A percentile compares a stretch with the other conserved stretches of the same genome.
These are phyloP conservation scores for Ditylenchus dipsaci DNA, from an alignment of 1,140 invertebrate genomes.

Conservation along the genomic window DNA sequence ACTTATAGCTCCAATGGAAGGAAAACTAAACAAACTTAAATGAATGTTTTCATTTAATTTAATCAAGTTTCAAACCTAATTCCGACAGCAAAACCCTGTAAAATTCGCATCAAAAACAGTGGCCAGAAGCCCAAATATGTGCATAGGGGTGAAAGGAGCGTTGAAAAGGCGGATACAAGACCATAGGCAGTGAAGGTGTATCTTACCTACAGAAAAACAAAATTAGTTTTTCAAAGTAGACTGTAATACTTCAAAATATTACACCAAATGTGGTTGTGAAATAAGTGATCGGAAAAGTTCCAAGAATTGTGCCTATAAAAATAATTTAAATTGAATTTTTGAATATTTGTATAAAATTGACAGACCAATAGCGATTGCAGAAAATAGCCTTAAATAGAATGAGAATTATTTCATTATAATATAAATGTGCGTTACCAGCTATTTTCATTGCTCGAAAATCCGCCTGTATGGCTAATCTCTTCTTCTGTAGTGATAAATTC, in stretches of 20 bases:
- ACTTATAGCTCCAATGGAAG: background rate
- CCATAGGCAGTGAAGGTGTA: background rate
- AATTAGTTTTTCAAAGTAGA: background rate
- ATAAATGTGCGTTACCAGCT: no score
- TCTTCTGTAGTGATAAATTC: no score
- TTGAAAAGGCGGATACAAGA: background rate
- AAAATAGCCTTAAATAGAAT: no score
- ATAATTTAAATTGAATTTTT: no score
- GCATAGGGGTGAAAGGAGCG: background rate
- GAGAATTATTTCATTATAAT: no score
- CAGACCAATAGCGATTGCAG: no score
- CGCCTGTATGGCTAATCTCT: no score
- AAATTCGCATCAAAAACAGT: background rate
- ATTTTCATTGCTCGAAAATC: no score
- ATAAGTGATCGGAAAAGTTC: background rate
- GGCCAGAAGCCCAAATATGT: background rate
- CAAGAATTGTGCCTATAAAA: background rate
- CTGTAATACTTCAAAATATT: background rate
- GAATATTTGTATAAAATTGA: no score
- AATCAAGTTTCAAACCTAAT: no score
- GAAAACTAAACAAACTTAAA: background rate
- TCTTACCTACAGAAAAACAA: no score
- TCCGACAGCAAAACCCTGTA: background rate
- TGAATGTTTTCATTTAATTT: background rate
- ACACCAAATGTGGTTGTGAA: background rate